Evolutionary conservation across 2,797 vertebrate genomes (phyloP), one percentile per base, ranked within the genome.

Genomic region (Melanotaenia maccullochi): DNA sequence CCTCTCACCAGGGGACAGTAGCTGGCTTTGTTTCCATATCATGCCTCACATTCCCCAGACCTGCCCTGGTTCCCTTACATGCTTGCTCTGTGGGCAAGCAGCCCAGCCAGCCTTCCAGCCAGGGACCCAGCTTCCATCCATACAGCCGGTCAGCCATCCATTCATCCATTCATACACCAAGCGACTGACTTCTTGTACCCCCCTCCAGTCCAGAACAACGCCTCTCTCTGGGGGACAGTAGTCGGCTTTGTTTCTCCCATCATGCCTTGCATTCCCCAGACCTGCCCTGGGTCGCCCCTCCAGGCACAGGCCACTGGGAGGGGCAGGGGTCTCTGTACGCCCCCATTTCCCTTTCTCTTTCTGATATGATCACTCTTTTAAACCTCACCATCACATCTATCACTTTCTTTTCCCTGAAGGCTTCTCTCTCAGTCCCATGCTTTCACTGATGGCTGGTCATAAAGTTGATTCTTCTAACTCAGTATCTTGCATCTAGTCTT

Each of bases 221-320:
- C 90, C 88, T 93, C 93, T 93, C 92, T 90, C 91, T 92, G 83
- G 92, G 93, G 90, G 92, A 95, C 93, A 95, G 92, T 93, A 89
- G 89, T 89, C 72, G 20, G 85, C 93, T 93, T 94, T 95, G 94
- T 95, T 90, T 82, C 88, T 68, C 60, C 68, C 73, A 66, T 89
- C 92, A 93, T 93, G 91, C 92, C 84, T 93, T 81, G 78, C 91
- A 94, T 95, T 94, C 94, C 93, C 93, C 84, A 88, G 89, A 85
- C 79, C 84, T 90, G 89, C 84, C 87, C 89, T 72, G 78, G 83
- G 89, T 88, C 89, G 83, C 85, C 90, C 88, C 88, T 83, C 73
- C 83, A 90, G 86, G 87, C 87, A 88, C 77, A 83, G 87, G 89
- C 85, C 87, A 88, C 75, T 47, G 83, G 83, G 87, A 88, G 83